A percentile compares a stretch with the other conserved stretches of the same genome.
Evolutionary conservation across 1,140 invertebrate genomes (phyloP).

Genomic region (Drosophila biarmipes): DNA sequence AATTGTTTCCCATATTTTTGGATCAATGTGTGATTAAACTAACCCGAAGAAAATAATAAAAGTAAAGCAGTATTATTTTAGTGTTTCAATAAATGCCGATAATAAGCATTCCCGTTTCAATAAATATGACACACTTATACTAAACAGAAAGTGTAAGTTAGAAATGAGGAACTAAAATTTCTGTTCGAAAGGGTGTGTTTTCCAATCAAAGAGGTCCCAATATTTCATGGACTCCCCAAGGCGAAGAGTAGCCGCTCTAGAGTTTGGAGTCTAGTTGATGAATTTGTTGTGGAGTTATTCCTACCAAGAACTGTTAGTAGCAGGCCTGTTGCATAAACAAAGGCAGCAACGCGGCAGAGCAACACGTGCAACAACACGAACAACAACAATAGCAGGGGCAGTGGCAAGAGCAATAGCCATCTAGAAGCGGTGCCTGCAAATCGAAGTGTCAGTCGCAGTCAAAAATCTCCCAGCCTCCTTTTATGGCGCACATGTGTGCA

Average conservation of each 20-base stretch:
- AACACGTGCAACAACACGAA: constrained; percentile 80
- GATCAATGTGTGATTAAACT: too few species aligned
- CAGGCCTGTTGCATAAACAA: constrained; percentile 72
- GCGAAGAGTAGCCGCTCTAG: constrained; percentile 19
- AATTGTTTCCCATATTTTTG: too few species aligned
- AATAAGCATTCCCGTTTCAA: too few species aligned
- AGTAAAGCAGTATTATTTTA: too few species aligned
- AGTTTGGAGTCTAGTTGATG: constrained; percentile 53
- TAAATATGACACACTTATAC: too few species aligned
- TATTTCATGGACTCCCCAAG: neutral
- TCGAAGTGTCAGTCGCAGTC: constrained; percentile 76
- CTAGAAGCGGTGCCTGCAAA: constrained; percentile 50
- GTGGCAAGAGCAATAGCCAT: constrained; percentile 20
- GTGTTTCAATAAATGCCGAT: too few species aligned
- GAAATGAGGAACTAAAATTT: too few species aligned
- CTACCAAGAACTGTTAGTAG: constrained; percentile 72
- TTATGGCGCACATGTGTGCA: constrained; percentile 78
- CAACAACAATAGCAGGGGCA: constrained; percentile 42
- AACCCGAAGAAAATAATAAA: too few species aligned
- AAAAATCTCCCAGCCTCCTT: constrained; percentile 66
- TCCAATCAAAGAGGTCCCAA: neutral
- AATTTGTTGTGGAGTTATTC: constrained; percentile 75
- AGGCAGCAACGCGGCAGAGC: constrained; percentile 42
- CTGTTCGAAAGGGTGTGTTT: neutral
- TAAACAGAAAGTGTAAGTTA: too few species aligned